Evolutionary conservation across 2,888 invertebrate species (phyloP), one percentile per base, ranked within the genome.

Genomic region (Nemotelus pantherinus): DNA sequence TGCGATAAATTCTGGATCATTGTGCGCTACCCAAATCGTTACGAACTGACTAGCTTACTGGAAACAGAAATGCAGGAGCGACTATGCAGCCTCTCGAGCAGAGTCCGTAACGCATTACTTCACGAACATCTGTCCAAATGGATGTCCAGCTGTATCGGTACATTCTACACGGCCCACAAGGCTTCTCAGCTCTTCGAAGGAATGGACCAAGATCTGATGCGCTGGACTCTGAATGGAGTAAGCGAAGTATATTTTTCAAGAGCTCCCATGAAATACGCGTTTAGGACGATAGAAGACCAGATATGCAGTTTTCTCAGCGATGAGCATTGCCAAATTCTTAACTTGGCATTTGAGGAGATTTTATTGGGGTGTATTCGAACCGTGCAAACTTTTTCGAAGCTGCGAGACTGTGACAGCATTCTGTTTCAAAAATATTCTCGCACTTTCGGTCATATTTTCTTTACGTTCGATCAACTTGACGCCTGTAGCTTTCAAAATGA

Each of bases 361-460:
- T 45, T 55, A 45, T 7, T 76, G 9, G 76, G 76, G 2, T 55
- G 67, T 39, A 67, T 58, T 0, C 43, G 67, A 65, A 10, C 68
- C 2, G 57, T 53, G 50, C 76, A 76, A 39, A 67, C 57, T 7
- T 67, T 76, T 67, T 50, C 44, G 10, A 10, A 7, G 2, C 10
- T 76, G 25, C 55, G 41, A 45, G 7, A 25, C 3, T 3, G 47
- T 3, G 48, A 53, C 39, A 10, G 41, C n/a, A 3, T 3, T 3
- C 58, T 55, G 3, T 48, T 41, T 0, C n/a, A 6, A 3, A 25
- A 39, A 10, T 76, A 57, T 39, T 67, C 67, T 7, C 57, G 57
- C 25, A 43, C 7, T 3, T 67, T 67, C 9, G 76, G 76, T 47
- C 48, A 67, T 39, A 76, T 76, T 2, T 76, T 76, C 58, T 7